These are phyloP conservation scores for Paracyclopina nana DNA, from an alignment of 1,140 invertebrate species.

Conservation along the genomic window DNA sequence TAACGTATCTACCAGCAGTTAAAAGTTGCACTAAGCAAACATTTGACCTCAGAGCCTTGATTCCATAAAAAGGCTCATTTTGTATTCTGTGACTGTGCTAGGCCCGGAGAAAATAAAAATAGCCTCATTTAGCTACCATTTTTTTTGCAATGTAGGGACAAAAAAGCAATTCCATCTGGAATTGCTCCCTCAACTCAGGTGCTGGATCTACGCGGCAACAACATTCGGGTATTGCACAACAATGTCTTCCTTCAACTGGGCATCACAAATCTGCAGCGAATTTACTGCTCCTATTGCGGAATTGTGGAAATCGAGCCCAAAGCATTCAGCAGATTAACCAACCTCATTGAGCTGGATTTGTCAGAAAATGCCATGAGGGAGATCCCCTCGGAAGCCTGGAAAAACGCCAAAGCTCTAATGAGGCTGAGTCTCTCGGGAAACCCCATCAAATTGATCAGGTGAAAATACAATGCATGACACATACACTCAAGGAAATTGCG, in stretches of 20 bases:
- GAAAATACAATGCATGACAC: too few relatives aligned
- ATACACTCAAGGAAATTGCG: too few relatives aligned
- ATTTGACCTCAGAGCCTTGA: too few relatives aligned
- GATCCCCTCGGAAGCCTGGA: slow-evolving; percentile 51
- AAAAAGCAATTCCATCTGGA: slow-evolving; percentile 39
- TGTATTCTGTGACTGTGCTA: too few relatives aligned
- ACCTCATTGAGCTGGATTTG: slow-evolving; percentile 68
- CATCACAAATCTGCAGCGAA: slow-evolving; percentile 63
- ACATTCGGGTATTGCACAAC: slow-evolving; percentile 46
- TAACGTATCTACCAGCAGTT: too few relatives aligned
- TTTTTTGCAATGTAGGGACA: too few relatives aligned
- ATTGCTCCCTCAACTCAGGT: slow-evolving; percentile 74
- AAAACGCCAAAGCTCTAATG: slow-evolving; percentile 10
- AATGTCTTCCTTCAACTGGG: slow-evolving; percentile 53
- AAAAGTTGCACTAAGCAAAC: too few relatives aligned
- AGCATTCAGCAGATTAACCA: slow-evolving; percentile 59
- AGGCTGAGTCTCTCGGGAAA: slow-evolving; percentile 3
- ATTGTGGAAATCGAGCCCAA: slow-evolving; percentile 50
- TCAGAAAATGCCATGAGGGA: slow-evolving; percentile 52
- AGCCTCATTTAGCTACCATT: too few relatives aligned
- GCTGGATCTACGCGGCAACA: slow-evolving; percentile 59
- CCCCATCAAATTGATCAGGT: slow-evolving; percentile 8
- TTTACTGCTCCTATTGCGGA: slow-evolving; percentile 52
- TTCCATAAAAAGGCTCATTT: too few relatives aligned
- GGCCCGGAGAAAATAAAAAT: too few relatives aligned